Base-by-base conservation (phyloP, 1,140 invertebrate genomes). In the Andricus grossulariae region DNA sequence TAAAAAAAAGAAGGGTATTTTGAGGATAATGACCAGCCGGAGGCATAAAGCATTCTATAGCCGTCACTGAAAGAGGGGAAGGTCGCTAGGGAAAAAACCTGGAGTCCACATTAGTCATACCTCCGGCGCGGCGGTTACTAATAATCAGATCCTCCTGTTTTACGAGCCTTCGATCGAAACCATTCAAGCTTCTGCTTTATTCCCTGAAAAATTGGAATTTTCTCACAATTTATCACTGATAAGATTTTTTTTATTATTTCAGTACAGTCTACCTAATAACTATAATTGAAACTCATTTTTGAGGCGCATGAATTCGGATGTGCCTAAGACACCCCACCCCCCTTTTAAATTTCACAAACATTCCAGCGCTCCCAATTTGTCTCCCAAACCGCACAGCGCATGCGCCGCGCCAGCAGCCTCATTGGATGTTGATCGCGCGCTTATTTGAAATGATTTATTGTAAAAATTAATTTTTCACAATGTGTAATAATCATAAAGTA, bases 81-180 rank as follows among this genome's bases (percentile, higher is more conserved):
- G 39, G 57, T 60, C 57, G 57, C 57, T 60, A 1, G 21, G 12
- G 19, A 60, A 60, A 60, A 60, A 60, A 60, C 21, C 21, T 15
- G 52, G 18, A 15, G 25, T 4, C 21, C 57, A 60, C 57, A 60
- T 60, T 60, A 60, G 25, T 60, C 13, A 60, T 60, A 60, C 21
- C 57, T 60, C 21, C 25, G 21, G 21, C 21, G 15, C 25, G 21
- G 21, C 21, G 15, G 57, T 60, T 60, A 15, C 57, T 32, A 60
- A 60, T 32, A 60, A 60, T 60, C 57, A 60, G 57, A 60, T 60
- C 57, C 57, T 25, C 39, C 57, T 39, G 16, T 25, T 60, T 12
- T 25, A 60, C 25, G 25, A 25, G 57, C 21, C 57, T 60, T 32
- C 13, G 57, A 60, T 32, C 32, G 13, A 60, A 60, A 0, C 39